phyloP scores from a whole-genome alignment of 2,888 invertebrate species.

The Pammene fasciana region DNA sequence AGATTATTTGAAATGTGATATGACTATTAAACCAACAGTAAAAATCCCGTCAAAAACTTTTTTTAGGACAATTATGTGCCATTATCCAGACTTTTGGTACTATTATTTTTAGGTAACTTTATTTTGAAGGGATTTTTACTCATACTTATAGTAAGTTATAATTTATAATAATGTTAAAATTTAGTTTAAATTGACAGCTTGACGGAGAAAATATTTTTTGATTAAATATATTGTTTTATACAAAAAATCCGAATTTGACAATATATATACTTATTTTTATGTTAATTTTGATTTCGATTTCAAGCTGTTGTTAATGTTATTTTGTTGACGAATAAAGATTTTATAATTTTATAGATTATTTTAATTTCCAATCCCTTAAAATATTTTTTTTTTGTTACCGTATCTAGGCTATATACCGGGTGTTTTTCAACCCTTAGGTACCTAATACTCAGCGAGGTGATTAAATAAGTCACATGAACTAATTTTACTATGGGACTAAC shows the following conservation, averaged over 20 bases:
- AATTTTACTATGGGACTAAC: too few relatives aligned
- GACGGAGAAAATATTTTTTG: neutral
- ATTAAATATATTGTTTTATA: neutral
- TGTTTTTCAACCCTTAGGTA: too few relatives aligned
- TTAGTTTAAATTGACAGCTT: constrained; percentile 7
- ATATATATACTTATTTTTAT: neutral
- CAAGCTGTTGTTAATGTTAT: constrained; percentile 16
- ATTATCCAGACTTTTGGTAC: neutral
- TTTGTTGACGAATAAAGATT: constrained; percentile 27
- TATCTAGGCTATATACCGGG: too few relatives aligned
- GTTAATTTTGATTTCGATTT: constrained; percentile 1
- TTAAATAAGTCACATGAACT: too few relatives aligned
- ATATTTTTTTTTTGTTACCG: neutral
- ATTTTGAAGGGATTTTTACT: constrained; percentile 25
- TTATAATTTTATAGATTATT: constrained; percentile 3
- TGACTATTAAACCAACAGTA: constrained; percentile 6
- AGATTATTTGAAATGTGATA: constrained; percentile 29
- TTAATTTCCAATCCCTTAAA: neutral
- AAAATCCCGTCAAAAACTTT: constrained; percentile 12
- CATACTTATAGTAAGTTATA: neutral
- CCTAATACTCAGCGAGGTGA: too few relatives aligned
- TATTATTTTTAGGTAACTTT: neutral
- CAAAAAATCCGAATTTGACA: neutral
- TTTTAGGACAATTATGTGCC: neutral
- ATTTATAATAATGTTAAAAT: constrained; percentile 20